Conservation (phyloP, 2,797 vertebrate species). For the Gila robusta region DNA sequence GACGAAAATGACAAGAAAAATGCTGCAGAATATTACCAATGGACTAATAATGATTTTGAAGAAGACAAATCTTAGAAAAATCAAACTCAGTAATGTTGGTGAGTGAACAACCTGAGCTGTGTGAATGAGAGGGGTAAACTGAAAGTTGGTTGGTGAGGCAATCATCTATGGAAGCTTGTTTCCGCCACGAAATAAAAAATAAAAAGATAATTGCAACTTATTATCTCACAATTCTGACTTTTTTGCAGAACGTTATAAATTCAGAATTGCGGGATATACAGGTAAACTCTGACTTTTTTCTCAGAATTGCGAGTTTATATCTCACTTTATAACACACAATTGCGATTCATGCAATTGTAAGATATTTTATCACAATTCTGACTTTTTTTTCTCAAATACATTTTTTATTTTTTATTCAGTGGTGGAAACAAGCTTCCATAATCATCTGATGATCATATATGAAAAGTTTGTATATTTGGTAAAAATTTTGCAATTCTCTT, state of each 20-base stretch:
- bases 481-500: not conserved
- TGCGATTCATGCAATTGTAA: too few relatives aligned
- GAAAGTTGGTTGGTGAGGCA: not conserved
- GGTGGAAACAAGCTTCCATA: not conserved
- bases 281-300: too few relatives aligned
- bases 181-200: not conserved
- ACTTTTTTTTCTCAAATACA: not conserved
- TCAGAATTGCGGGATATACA: too few relatives aligned
- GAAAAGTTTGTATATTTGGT: not conserved
- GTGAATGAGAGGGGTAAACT: not conserved
- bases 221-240: too few relatives aligned
- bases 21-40: not conserved
- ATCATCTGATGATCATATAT: not conserved
- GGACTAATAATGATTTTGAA: not conserved
- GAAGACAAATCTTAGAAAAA: not conserved
- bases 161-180: not conserved
- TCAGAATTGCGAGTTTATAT: too few relatives aligned
- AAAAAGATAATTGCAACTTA: too few relatives aligned
- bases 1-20: not conserved
- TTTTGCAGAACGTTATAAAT: too few relatives aligned
- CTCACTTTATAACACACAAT: too few relatives aligned
- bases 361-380: too few relatives aligned
- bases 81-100: not conserved
- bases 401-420: not conserved
- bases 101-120: not conserved